These are phyloP conservation scores for Habropoda laboriosa DNA, from an alignment of 1,140 invertebrate species.

Conservation along the genomic window DNA sequence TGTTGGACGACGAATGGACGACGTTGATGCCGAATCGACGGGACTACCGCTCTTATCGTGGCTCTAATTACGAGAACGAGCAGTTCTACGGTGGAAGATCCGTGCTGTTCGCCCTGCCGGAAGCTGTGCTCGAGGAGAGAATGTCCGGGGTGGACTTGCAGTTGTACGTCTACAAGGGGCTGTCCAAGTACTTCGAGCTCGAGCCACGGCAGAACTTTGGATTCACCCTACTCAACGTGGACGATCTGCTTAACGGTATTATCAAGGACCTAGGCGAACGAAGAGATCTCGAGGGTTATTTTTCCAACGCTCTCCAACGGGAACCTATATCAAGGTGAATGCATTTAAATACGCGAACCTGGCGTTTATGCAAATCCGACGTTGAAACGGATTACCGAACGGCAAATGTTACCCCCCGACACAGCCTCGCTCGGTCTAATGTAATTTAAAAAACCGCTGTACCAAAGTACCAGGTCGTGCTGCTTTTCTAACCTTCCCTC, in stretches of 20 bases:
- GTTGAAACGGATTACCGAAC: slow-evolving; percentile 29
- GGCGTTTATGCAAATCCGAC: slow-evolving; percentile 42
- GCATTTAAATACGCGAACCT: slow-evolving; percentile 39
- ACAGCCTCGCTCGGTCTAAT: not conserved
- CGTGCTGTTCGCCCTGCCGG: slow-evolving; percentile 68
- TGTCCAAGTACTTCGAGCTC: slow-evolving; percentile 68
- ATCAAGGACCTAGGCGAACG: slow-evolving; percentile 69
- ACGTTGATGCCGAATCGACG: slow-evolving; percentile 62
- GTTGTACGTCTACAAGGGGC: slow-evolving; percentile 62
- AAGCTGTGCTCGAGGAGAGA: slow-evolving; percentile 35
- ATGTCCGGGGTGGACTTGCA: slow-evolving; percentile 54
- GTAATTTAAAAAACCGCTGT: slow-evolving; percentile 43
- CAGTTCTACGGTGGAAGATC: slow-evolving; percentile 73
- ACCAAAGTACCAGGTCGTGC: not conserved
- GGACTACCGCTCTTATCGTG: slow-evolving; percentile 65
- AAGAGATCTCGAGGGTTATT: slow-evolving; percentile 64
- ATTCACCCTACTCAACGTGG: slow-evolving; percentile 55
- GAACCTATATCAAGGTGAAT: slow-evolving; percentile 72
- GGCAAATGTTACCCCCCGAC: slow-evolving; percentile 13
- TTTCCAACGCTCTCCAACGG: slow-evolving; percentile 57
- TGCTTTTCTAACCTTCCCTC: not conserved
- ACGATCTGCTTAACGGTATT: slow-evolving; percentile 70
- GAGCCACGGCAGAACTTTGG: slow-evolving; percentile 58
- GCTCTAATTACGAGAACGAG: slow-evolving; percentile 67
- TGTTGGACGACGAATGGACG: slow-evolving; percentile 72